Conservation (phyloP, 2,113 vertebrate genomes). For the Suricata suricatta region DNA sequence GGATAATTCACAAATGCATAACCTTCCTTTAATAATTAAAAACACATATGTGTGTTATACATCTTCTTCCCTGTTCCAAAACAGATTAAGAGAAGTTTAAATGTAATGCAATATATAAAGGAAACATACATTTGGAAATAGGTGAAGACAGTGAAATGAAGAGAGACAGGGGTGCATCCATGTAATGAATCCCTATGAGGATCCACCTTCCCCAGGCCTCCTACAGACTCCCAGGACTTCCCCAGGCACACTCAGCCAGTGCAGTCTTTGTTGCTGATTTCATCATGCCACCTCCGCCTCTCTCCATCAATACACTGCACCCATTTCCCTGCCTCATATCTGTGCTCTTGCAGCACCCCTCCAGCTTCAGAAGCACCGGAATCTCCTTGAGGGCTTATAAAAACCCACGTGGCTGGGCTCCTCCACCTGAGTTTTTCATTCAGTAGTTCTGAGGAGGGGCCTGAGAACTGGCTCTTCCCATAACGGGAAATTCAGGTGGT, state of each 20-base stretch:
- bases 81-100: neutral
- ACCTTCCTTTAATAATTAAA: neutral
- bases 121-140: neutral
- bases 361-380: neutral
- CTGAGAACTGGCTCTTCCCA: neutral
- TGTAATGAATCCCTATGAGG: neutral
- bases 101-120: neutral
- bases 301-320: rapidly evolving
- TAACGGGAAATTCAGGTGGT: neutral
- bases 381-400: neutral
- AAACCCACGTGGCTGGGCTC: neutral
- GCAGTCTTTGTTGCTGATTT: neutral
- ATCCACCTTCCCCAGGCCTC: neutral
- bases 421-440: neutral
- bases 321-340: neutral
- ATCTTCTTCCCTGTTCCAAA: neutral
- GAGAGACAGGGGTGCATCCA: neutral
- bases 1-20: neutral
- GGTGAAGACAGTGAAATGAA: neutral
- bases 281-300: neutral
- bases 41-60: neutral
- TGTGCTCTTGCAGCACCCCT: neutral
- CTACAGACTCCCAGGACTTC: neutral
- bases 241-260: neutral
- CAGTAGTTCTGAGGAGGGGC: no score